phyloP scores from a whole-genome alignment of 2,797 vertebrate species.

The Trematomus bernacchii region DNA sequence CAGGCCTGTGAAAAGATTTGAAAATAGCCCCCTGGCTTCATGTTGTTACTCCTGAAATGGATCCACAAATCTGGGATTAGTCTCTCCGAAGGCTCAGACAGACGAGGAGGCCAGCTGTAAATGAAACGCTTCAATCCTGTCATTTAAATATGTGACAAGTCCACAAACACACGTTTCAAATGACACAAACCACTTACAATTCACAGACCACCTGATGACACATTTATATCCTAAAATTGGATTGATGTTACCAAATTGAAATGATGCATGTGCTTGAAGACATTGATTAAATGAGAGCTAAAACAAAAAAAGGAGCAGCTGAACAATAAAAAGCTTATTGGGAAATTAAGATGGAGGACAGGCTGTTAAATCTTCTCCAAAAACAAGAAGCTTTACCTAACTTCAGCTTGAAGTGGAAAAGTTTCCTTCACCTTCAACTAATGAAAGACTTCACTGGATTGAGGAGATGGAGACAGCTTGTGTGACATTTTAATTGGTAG shows the following conservation, averaged over 20 bases:
- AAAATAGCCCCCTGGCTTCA: slow-evolving; percentile 57
- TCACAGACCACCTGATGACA: slow-evolving; percentile 2
- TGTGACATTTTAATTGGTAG: slow-evolving; percentile 12
- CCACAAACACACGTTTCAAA: background rate
- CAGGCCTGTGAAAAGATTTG: slow-evolving; percentile 51
- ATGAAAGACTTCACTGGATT: background rate
- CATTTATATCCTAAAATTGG: background rate
- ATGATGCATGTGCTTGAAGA: background rate
- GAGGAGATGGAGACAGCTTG: background rate
- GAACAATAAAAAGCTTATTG: background rate
- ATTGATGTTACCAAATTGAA: background rate
- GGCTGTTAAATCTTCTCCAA: background rate
- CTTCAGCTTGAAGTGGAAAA: background rate
- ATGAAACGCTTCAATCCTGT: slow-evolving; percentile 14
- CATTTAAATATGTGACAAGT: slow-evolving; percentile 20
- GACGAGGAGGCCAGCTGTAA: slow-evolving; percentile 34
- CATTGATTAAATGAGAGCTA: slow-evolving; percentile 12
- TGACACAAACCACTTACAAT: slow-evolving; percentile 3
- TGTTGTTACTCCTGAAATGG: slow-evolving; percentile 66
- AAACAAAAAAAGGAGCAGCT: background rate
- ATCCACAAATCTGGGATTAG: slow-evolving; percentile 73
- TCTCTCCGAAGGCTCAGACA: slow-evolving; percentile 51
- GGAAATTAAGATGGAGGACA: slow-evolving; percentile 1
- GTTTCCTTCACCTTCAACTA: background rate
- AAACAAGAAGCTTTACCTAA: background rate